These are phyloP conservation scores for Ceratina australensis DNA, from an alignment of 1,140 invertebrate species.

Conservation along the genomic window DNA sequence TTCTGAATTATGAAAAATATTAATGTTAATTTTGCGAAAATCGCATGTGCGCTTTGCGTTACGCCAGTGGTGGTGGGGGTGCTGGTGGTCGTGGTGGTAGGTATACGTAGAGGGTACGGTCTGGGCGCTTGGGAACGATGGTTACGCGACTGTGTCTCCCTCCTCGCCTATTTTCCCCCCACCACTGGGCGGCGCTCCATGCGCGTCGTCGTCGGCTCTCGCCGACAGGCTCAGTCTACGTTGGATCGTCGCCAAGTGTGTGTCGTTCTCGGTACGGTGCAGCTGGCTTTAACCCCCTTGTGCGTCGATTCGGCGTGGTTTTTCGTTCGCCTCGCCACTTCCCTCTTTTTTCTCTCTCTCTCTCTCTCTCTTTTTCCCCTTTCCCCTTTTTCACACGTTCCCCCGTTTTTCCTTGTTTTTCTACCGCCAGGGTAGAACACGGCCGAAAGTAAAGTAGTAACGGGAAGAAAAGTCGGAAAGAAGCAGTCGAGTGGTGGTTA, in stretches of 20 bases:
- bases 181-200: slow-evolving; percentile 61
- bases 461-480: background rate
- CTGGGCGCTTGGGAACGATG: slow-evolving; percentile 29
- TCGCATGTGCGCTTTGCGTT: background rate
- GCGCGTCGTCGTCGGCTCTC: slow-evolving; percentile 70
- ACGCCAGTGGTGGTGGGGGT: slow-evolving; percentile 29
- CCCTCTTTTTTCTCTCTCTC: slow-evolving; percentile 3
- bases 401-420: too few relatives aligned
- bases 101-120: background rate
- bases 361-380: background rate
- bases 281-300: slow-evolving; percentile 5
- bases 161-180: slow-evolving; percentile 25
- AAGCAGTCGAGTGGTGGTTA: background rate
- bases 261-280: slow-evolving; percentile 39
- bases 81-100: too few relatives aligned
- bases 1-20: too few relatives aligned
- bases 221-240: slow-evolving; percentile 72
- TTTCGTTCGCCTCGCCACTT: slow-evolving; percentile 40
- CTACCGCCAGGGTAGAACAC: too few relatives aligned
- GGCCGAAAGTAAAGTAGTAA: too few relatives aligned
- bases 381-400: background rate
- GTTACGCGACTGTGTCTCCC: slow-evolving; percentile 39
- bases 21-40: too few relatives aligned
- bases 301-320: slow-evolving; percentile 47
- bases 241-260: slow-evolving; percentile 72